These are phyloP conservation scores for Speoplatyrhinus poulsoni DNA, from an alignment of 2,113 vertebrate species.

Conservation along the genomic window DNA sequence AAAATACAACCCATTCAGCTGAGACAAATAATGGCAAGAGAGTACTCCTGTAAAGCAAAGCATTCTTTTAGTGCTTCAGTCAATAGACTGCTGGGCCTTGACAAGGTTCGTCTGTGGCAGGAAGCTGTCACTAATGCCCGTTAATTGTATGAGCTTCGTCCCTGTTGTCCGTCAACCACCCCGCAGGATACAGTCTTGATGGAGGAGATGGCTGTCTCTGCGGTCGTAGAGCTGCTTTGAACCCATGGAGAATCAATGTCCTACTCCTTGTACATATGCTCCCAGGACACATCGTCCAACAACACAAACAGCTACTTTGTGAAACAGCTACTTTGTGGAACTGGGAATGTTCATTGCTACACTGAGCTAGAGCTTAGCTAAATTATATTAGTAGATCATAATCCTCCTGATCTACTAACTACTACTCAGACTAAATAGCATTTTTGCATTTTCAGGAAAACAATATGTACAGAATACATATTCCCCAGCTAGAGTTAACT, in stretches of 20 bases:
- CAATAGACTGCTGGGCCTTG: constrained; percentile 42
- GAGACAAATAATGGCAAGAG: constrained; percentile 23
- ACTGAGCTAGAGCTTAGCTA: neutral
- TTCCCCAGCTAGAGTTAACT: too few relatives aligned
- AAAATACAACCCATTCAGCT: constrained; percentile 20
- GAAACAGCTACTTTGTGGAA: neutral
- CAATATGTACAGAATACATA: too few relatives aligned
- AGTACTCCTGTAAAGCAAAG: constrained; percentile 8
- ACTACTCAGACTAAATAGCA: too few relatives aligned
- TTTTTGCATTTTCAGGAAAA: too few relatives aligned
- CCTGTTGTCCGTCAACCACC: constrained; percentile 8
- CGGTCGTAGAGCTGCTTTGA: neutral
- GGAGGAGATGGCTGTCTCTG: constrained; percentile 23
- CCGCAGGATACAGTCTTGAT: constrained; percentile 16
- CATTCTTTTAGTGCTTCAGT: constrained; percentile 38
- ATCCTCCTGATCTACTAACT: too few relatives aligned
- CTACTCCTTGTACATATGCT: too few relatives aligned
- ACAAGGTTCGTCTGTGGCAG: constrained; percentile 32
- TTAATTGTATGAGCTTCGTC: constrained; percentile 31
- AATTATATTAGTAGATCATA: too few relatives aligned
- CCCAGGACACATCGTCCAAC: neutral
- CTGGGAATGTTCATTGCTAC: neutral
- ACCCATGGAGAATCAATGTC: neutral
- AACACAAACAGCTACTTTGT: neutral
- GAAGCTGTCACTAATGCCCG: constrained; percentile 37